Evolutionary conservation across 2,888 invertebrate species (phyloP).

Genomic region (Neoscelio sp.): DNA sequence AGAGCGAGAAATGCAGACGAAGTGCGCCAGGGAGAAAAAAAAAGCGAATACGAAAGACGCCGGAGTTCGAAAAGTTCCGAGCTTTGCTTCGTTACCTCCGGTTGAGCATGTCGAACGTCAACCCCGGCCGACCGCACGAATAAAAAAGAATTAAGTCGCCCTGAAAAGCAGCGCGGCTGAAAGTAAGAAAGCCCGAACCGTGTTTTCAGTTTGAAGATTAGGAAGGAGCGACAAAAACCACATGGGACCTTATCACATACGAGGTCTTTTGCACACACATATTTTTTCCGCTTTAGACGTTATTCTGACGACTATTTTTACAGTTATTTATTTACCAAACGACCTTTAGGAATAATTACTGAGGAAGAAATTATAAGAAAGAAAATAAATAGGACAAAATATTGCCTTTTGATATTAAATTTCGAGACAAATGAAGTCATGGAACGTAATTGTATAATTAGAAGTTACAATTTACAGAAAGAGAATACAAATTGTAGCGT

Average conservation of each 20-base stretch:
- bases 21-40: conserved; percentile 1
- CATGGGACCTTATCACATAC: conserved; percentile 18
- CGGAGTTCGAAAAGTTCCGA: conserved; percentile 29
- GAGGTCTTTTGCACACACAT: conserved; percentile 31
- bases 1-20: too few relatives aligned
- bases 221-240: conserved; percentile 11
- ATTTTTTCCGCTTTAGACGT: conserved; percentile 36
- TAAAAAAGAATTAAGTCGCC: conserved; percentile 41
- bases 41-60: conserved; percentile 24
- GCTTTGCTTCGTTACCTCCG: conserved; percentile 7
- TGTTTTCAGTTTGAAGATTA: conserved; percentile 34
- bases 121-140: conserved; percentile 21
- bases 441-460: too few relatives aligned
- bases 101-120: conserved; percentile 48
- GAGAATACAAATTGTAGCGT: neutral
- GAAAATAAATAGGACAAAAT: neutral
- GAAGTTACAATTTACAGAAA: neutral
- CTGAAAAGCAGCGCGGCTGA: conserved; percentile 9
- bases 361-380: too few relatives aligned
- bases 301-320: conserved; percentile 15
- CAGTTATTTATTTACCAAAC: conserved; percentile 15
- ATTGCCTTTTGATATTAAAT: too few relatives aligned
- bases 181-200: conserved; percentile 30
- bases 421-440: too few relatives aligned
- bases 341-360: too few relatives aligned